phyloP scores from a whole-genome alignment of 2,888 invertebrate species.

The Drosophila vallismaia region DNA sequence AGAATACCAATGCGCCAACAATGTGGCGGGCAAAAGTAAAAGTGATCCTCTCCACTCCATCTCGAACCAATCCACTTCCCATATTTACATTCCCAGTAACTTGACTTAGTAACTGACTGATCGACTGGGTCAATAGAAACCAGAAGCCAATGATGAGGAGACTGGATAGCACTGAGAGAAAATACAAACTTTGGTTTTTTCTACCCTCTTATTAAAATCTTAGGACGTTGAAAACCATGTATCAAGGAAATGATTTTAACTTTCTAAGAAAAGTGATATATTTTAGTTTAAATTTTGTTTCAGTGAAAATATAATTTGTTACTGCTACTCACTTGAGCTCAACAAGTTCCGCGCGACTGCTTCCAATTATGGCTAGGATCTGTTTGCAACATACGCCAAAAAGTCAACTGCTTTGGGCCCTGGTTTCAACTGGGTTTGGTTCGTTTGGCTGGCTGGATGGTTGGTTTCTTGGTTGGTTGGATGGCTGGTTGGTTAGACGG shows the following conservation, averaged over 20 bases:
- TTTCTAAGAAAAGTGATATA: background rate
- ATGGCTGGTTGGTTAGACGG: conserved; percentile 2
- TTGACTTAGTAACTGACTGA: conserved; percentile 77
- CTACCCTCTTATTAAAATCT: background rate
- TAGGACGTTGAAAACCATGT: no score
- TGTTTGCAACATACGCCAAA: conserved; percentile 74
- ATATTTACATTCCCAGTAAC: conserved; percentile 72
- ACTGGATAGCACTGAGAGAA: conserved; percentile 9
- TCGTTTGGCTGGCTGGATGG: conserved; percentile 25
- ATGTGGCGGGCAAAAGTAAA: conserved; percentile 64
- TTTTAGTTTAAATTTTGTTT: background rate
- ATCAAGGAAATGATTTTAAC: background rate
- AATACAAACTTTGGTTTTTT: no score
- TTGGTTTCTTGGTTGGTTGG: conserved; percentile 7
- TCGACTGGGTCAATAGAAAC: conserved; percentile 59
- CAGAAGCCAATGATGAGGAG: conserved; percentile 18
- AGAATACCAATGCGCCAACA: conserved; percentile 60
- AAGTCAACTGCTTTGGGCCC: conserved; percentile 65
- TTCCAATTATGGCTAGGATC: conserved; percentile 81
- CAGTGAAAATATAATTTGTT: conserved; percentile 67
- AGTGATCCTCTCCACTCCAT: conserved; percentile 47
- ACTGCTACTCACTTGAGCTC: conserved; percentile 28
- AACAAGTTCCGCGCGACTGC: conserved; percentile 81
- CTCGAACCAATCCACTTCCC: conserved; percentile 51
- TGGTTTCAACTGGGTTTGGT: conserved; percentile 39